Conservation (phyloP, 2,888 invertebrate genomes). For the Morinoia aosen region DNA sequence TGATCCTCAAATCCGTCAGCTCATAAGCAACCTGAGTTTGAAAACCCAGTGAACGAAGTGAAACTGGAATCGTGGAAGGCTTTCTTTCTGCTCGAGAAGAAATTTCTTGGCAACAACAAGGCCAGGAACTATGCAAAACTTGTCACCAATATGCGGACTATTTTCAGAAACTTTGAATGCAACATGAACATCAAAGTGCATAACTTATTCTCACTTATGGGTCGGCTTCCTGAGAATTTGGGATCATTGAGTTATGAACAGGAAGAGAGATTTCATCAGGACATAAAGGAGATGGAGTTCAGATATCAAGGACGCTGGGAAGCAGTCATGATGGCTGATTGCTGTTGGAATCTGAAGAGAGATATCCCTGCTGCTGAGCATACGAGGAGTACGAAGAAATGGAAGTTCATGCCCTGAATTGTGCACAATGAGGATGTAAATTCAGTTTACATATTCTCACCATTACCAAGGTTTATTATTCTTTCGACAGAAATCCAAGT, state of each 20-base stretch:
- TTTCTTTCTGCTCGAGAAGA: constrained; percentile 54
- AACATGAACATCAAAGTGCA: constrained; percentile 70
- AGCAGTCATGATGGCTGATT: constrained; percentile 70
- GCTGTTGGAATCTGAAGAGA: constrained; percentile 69
- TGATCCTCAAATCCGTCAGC: constrained; percentile 58
- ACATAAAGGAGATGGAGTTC: constrained; percentile 69
- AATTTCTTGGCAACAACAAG: constrained; percentile 60
- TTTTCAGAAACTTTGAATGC: constrained; percentile 68
- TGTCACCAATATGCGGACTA: constrained; percentile 70
- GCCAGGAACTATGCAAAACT: constrained; percentile 56
- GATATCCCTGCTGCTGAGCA: not conserved
- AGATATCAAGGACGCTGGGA: constrained; percentile 70
- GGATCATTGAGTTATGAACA: constrained; percentile 71
- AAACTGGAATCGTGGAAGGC: constrained; percentile 59
- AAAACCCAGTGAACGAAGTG: constrained; percentile 42
- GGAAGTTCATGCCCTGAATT: not conserved
- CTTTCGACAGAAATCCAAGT: not conserved
- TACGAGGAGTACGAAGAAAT: not conserved
- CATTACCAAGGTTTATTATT: not conserved
- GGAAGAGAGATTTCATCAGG: constrained; percentile 71
- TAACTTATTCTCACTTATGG: constrained; percentile 70
- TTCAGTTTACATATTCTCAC: not conserved
- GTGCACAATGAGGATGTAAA: not conserved
- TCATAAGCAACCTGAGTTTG: constrained; percentile 56
- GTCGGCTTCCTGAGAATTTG: constrained; percentile 71